Evolutionary conservation across 1,140 invertebrate species (phyloP), one percentile per base, ranked within the genome.

Genomic region (Nymphalis io): DNA sequence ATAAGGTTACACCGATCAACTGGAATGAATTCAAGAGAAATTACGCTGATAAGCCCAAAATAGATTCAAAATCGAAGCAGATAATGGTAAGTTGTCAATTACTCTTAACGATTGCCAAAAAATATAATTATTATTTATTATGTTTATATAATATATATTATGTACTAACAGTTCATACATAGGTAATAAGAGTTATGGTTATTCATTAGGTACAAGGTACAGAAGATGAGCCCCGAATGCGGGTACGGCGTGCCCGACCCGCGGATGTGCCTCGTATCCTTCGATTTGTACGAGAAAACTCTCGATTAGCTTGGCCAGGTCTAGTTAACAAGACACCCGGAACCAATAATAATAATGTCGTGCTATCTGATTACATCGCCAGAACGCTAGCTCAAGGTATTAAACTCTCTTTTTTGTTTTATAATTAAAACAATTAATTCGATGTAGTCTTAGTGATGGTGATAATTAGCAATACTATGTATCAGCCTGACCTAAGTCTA

Each of bases 341-440:
- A 61, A 51, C 21, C 63, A 72, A 23, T 68, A 79, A 4, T 33
- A 8, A 78, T 12, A 63, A 75, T 13, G 46, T 88, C 3, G 70
- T 88, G 1, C 69, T 89, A 4, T 71, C 68, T 13, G 87, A 90
- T 64, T 88, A 83, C 16, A 81, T 89, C 1, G 66, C 87, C 13
- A 76, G 88, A 63, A 79, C 84, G 2, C 66, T 90, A 3, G 80
- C 88, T 27, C 88, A 90, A 83, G 88, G 88, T 90, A 62, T 39
- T 23, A 27, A 18, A 44, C 12, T 16, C 58, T 60, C 8, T 16
- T 48, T 16, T 44, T 44, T 44, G 3, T 10, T 12, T 44, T 44
- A n/a, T n/a, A n/a, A n/a, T n/a, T n/a, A n/a, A n/a, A n/a, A n/a
- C n/a, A n/a, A n/a, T n/a, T n/a, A n/a, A n/a, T n/a, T n/a, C n/a